These are phyloP conservation scores for Leptinotarsa undecemlineata DNA, from an alignment of 1,140 invertebrate genomes.

Conservation along the genomic window DNA sequence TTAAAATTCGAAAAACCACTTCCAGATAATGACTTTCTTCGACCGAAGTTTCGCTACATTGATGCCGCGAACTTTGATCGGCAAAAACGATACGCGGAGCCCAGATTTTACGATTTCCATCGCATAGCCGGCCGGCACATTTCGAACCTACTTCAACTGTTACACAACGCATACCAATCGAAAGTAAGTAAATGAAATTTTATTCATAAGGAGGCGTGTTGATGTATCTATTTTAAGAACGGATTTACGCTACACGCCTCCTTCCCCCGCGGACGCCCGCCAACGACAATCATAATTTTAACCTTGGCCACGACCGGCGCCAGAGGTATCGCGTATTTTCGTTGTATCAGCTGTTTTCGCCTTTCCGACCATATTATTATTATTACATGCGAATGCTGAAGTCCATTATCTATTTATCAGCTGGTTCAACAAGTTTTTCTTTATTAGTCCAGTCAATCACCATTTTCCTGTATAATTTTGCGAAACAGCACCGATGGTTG, in stretches of 20 bases:
- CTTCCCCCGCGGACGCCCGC: slow-evolving; percentile 7
- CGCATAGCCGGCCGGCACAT: not conserved
- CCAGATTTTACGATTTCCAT: not conserved
- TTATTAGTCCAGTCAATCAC: too few species aligned
- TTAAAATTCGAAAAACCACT: too few species aligned
- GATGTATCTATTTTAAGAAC: slow-evolving; percentile 42
- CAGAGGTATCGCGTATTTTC: slow-evolving; percentile 35
- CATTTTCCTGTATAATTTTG: too few species aligned
- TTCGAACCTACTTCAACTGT: not conserved
- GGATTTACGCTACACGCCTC: slow-evolving; percentile 18
- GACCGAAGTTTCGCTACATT: too few species aligned
- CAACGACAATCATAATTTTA: slow-evolving; percentile 33
- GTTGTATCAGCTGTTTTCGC: slow-evolving; percentile 37
- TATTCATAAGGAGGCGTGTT: slow-evolving; percentile 13
- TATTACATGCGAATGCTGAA: too few species aligned
- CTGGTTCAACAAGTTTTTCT: too few species aligned
- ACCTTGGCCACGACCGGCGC: slow-evolving; percentile 46
- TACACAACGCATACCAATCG: slow-evolving; percentile 2
- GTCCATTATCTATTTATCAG: too few species aligned
- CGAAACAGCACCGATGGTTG: too few species aligned
- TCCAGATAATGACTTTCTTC: too few species aligned
- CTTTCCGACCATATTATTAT: not conserved
- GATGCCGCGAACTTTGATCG: too few species aligned
- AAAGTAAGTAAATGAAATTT: slow-evolving; percentile 10
- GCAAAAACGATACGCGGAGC: too few species aligned